These are phyloP conservation scores for Lichenostomus cassidix DNA, from an alignment of 2,113 vertebrate genomes.

Conservation along the genomic window DNA sequence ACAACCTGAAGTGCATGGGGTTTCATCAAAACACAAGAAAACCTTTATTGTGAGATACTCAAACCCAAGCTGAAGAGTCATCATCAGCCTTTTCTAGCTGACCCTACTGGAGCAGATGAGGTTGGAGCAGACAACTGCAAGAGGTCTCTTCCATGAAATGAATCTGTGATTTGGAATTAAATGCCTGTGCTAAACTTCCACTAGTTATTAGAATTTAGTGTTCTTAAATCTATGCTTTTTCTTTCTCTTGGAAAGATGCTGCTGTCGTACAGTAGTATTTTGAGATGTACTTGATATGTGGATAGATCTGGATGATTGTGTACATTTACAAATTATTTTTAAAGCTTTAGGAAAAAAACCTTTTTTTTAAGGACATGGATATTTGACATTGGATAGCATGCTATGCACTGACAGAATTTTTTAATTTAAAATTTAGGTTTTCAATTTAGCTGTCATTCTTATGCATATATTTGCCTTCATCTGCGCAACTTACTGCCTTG, in stretches of 20 bases:
- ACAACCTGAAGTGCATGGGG: neutral
- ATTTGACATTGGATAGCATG: neutral
- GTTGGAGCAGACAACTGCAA: neutral
- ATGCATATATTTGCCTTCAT: neutral
- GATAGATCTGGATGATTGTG: neutral
- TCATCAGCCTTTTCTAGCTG: neutral
- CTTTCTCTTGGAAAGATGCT: neutral
- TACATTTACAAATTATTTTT: neutral
- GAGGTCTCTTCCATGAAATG: neutral
- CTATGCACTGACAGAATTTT: neutral
- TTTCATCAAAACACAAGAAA: neutral
- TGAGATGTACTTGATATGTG: neutral
- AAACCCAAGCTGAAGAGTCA: neutral
- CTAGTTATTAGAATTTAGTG: neutral
- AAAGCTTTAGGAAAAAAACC: fast-evolving
- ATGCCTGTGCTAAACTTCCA: neutral
- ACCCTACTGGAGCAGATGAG: neutral
- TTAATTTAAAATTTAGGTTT: neutral
- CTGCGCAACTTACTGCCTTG: neutral
- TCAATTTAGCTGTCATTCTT: neutral
- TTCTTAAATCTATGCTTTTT: neutral
- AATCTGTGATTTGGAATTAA: neutral
- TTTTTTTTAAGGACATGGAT: neutral
- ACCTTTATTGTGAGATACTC: neutral
- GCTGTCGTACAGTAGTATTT: neutral